Evolutionary conservation across 2,797 vertebrate species (phyloP), one percentile per base, ranked within the genome.

Genomic region (Esox masquinongy): DNA sequence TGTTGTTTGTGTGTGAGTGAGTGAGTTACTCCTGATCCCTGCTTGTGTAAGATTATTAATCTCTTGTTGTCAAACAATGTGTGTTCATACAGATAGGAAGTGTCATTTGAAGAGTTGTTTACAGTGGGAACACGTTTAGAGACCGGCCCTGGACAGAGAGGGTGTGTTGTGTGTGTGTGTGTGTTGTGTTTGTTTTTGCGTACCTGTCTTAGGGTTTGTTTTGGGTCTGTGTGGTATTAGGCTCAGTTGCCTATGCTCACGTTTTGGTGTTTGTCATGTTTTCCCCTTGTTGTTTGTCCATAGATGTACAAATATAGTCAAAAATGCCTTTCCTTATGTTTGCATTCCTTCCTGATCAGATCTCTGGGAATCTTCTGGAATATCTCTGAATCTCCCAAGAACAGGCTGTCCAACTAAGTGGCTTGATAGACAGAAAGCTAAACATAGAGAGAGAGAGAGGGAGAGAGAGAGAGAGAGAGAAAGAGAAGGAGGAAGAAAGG

Each of bases 301-400:
- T 34, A 56, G 53, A 77, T 79, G 77, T 78, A 83, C 78, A 84
- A 82, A 88, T 82, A 87, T 82, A 77, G 81, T 63, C 49, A 86
- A 84, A 83, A 43, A 77, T 76, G 74, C 68, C 29, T 73, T 72
- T 70, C 26, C 2, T 64, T 15, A 36, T 82, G 76, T 80, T 80
- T 77, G 76, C 74, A 79, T 86, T 85, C 81, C 79, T 82, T 49
- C 72, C 74, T 47, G n/a, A 9, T 31, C 67, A 59, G 73, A 80
- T 78, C 73, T 78, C 77, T 77, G 71, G 75, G 77, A 84, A 82
- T 66, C 24, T 34, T 34, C 15, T 66, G 14, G 29, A 66, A 29
- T 66, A 66, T 66, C 24, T 34, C 29, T 3, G 63, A 29, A 61
- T 59, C 56, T 59, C 56, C n/a, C 56, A 59, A 59, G 22, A 59